These are phyloP conservation scores for Epinephelus awoara DNA, from an alignment of 2,797 vertebrate genomes.

Conservation along the genomic window DNA sequence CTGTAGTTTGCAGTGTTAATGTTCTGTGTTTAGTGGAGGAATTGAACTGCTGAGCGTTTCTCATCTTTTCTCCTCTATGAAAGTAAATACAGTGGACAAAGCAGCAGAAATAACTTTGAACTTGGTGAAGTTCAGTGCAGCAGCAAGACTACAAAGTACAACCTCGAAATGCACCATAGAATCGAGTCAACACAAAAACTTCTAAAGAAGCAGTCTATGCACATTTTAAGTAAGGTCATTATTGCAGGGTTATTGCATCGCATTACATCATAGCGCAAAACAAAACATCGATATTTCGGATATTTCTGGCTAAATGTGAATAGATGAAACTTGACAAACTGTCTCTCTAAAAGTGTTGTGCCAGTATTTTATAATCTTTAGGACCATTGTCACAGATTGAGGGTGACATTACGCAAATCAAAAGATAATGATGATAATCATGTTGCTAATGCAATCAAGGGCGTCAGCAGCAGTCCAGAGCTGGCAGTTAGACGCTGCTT, in stretches of 20 bases:
- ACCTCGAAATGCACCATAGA: not conserved
- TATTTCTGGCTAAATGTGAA: not conserved
- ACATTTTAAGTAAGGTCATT: not conserved
- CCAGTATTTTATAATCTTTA: not conserved
- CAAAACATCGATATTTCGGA: not conserved
- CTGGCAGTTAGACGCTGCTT: constrained; percentile 1
- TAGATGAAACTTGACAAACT: not conserved
- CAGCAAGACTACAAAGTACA: not conserved
- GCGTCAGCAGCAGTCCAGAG: not conserved
- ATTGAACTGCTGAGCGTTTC: not conserved
- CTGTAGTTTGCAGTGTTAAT: not conserved
- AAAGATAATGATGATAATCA: constrained; percentile 2
- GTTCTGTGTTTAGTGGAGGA: not conserved
- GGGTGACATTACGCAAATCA: not conserved
- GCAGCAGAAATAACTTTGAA: not conserved
- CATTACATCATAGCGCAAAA: constrained; percentile 31
- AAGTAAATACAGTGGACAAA: not conserved
- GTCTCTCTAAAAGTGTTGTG: not conserved
- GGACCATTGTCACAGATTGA: not conserved
- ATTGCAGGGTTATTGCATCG: constrained; percentile 19
- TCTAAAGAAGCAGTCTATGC: not conserved
- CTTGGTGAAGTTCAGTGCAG: not conserved
- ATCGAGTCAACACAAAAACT: not conserved
- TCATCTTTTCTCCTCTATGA: not conserved
- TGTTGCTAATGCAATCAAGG: not conserved